Evolutionary conservation across 2,797 vertebrate species (phyloP).

Genomic region (Hemitrygon akajei): DNA sequence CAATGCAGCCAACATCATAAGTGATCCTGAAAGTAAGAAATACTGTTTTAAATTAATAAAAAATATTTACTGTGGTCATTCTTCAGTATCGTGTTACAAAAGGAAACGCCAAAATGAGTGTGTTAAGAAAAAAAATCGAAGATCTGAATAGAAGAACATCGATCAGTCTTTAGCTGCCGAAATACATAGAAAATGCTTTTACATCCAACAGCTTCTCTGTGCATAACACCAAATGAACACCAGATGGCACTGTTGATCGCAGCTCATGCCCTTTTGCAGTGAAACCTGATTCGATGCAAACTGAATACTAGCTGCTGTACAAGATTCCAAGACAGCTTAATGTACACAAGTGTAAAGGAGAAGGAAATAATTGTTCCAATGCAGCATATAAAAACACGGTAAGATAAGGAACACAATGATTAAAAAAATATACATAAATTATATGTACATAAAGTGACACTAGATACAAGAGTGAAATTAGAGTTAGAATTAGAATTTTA

Average conservation of each 20-base stretch:
- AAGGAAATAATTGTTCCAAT: too few relatives aligned
- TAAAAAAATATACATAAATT: too few relatives aligned
- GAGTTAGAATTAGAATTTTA: too few relatives aligned
- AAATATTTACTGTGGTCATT: background rate
- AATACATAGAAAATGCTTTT: background rate
- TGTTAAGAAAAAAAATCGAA: background rate
- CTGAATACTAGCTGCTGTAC: background rate
- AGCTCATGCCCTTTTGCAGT: background rate
- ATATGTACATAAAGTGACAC: too few relatives aligned
- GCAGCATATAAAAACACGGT: too few relatives aligned
- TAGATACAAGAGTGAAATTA: too few relatives aligned
- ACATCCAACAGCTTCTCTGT: background rate
- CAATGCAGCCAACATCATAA: too few relatives aligned
- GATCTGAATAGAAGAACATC: background rate
- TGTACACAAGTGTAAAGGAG: too few relatives aligned
- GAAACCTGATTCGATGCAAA: background rate
- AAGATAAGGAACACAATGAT: too few relatives aligned
- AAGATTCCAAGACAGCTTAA: too few relatives aligned
- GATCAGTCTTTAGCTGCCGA: background rate
- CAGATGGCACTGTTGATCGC: background rate
- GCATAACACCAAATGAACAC: background rate
- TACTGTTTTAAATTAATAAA: too few relatives aligned
- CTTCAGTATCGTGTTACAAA: background rate
- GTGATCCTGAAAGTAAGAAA: background rate
- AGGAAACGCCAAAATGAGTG: background rate